Percentiles rank a stretch among this genome's conserved stretches.
Conservation (phyloP, 2,113 vertebrate genomes). For the Nestor notabilis region DNA sequence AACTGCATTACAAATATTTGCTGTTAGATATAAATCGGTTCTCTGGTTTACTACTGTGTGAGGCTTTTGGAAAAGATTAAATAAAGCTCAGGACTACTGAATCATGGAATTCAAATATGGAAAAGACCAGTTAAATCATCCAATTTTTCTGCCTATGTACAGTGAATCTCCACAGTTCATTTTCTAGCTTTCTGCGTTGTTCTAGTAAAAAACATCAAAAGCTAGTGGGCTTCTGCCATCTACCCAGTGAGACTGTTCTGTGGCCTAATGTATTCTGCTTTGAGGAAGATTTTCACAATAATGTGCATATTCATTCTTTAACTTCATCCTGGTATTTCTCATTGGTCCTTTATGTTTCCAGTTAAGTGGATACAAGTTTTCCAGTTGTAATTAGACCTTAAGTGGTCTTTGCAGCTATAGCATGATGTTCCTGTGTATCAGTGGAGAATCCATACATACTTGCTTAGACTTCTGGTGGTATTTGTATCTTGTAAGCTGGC, state of each 20-base stretch:
- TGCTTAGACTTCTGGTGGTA: not conserved
- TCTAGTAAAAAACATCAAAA: not conserved
- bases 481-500: not conserved
- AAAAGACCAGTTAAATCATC: not conserved
- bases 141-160: not conserved
- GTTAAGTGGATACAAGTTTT: not conserved
- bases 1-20: not conserved
- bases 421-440: not conserved
- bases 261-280: not conserved
- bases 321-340: not conserved
- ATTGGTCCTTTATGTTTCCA: not conserved
- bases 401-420: not conserved
- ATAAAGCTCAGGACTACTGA: not conserved
- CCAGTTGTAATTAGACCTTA: not conserved
- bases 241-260: not conserved
- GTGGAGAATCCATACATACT: not conserved
- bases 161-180: not conserved
- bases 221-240: not conserved
- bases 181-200: not conserved
- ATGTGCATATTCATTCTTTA: not conserved
- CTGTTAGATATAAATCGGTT: not conserved
- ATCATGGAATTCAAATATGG: not conserved
- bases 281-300: not conserved
- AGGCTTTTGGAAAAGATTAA: not conserved
- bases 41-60: not conserved